Conservation (phyloP, 2,888 invertebrate species). For the Tyria jacobaeae region DNA sequence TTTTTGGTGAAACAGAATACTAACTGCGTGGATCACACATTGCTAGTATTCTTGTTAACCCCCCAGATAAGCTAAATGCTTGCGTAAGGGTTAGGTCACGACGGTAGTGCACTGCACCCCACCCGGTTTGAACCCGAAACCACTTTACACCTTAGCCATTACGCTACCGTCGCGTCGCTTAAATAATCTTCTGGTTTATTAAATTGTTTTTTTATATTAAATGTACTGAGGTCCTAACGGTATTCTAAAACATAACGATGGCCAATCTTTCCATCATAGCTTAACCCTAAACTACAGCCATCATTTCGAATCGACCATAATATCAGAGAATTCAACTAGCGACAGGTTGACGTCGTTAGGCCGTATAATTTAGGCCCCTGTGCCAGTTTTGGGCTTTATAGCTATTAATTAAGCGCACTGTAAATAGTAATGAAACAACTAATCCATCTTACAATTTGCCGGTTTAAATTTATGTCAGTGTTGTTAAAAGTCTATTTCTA, state of each 20-base stretch:
- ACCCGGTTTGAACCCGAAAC: too few species aligned
- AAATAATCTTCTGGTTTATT: too few species aligned
- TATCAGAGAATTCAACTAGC: constrained; percentile 26
- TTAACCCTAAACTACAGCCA: constrained; percentile 5
- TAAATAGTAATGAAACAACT: constrained; percentile 34
- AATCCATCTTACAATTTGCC: constrained; percentile 27
- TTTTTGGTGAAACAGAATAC: too few species aligned
- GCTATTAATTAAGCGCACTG: constrained; percentile 32
- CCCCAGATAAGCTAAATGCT: too few species aligned
- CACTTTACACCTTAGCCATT: too few species aligned
- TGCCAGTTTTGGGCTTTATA: constrained; percentile 32
- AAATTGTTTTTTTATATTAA: neutral
- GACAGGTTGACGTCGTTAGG: constrained; percentile 29
- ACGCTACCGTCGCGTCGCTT: too few species aligned
- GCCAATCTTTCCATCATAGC: neutral
- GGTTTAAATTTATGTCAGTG: constrained; percentile 33
- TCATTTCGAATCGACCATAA: constrained; percentile 14
- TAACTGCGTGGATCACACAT: too few species aligned
- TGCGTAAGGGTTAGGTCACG: too few species aligned
- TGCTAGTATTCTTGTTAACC: too few species aligned
- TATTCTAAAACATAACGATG: neutral
- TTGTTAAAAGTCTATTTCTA: constrained; percentile 11
- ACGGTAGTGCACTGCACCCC: too few species aligned
- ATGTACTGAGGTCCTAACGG: neutral
- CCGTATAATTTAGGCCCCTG: constrained; percentile 34